These are phyloP conservation scores for Scatophagus argus DNA, from an alignment of 2,113 vertebrate species.

Conservation along the genomic window DNA sequence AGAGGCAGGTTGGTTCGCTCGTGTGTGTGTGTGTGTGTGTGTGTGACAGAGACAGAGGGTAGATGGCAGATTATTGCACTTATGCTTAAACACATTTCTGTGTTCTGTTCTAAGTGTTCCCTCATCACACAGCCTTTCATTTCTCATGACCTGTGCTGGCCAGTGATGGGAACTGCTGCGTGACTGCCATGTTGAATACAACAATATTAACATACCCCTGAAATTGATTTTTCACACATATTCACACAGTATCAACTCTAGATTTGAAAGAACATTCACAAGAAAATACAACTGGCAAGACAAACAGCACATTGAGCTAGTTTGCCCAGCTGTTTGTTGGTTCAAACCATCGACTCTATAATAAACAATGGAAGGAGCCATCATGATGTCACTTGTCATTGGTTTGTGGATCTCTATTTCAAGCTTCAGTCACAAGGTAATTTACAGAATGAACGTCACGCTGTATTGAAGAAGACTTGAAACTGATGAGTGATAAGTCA, in stretches of 20 bases:
- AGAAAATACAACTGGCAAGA: background rate
- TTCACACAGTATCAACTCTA: background rate
- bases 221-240: background rate
- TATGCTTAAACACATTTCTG: constrained; percentile 3
- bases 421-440: too few species aligned
- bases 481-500: too few species aligned
- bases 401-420: too few species aligned
- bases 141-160: constrained; percentile 22
- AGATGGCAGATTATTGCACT: background rate
- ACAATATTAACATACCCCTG: background rate
- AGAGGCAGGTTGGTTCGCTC: background rate
- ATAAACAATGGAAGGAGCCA: too few species aligned
- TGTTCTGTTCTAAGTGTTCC: background rate
- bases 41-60: background rate
- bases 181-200: background rate
- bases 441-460: too few species aligned
- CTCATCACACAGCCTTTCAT: constrained; percentile 12
- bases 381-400: too few species aligned
- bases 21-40: constrained; percentile 7
- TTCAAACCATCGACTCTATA: too few species aligned
- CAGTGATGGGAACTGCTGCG: constrained; percentile 15
- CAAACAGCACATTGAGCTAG: background rate
- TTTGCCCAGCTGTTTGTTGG: background rate
- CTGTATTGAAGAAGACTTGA: too few species aligned
- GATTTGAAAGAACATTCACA: background rate